These are phyloP conservation scores for Lingula anatina DNA, from an alignment of 2,888 invertebrate species.

Conservation along the genomic window DNA sequence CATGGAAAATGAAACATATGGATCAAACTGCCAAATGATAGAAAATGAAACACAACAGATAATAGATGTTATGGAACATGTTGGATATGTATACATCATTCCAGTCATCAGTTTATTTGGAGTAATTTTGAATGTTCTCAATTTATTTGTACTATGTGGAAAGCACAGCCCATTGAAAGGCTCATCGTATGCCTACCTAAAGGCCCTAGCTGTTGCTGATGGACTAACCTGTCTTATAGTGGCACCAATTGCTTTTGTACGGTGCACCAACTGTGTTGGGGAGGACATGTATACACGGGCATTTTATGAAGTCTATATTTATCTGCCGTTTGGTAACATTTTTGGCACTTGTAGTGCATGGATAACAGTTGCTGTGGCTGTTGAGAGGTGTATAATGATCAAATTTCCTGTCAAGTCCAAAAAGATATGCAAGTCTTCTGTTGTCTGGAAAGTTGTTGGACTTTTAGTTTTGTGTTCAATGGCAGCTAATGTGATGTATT, in stretches of 20 bases:
- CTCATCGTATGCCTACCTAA: neutral
- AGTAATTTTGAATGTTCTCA: neutral
- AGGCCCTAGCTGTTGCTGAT: neutral
- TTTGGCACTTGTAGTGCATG: neutral
- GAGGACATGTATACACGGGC: neutral
- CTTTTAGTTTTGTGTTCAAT: neutral
- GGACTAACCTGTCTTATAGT: neutral
- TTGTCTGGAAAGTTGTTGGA: neutral
- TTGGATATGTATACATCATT: neutral
- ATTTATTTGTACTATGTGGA: neutral
- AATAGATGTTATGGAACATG: too few relatives aligned
- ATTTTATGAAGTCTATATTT: neutral
- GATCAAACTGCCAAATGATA: too few relatives aligned
- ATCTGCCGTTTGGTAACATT: neutral
- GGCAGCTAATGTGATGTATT: neutral
- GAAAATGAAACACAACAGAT: too few relatives aligned
- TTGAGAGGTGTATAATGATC: neutral
- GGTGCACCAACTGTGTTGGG: neutral
- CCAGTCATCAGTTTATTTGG: neutral
- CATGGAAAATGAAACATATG: too few relatives aligned
- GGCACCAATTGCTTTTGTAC: neutral
- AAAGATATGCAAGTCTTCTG: neutral
- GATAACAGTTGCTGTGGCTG: neutral
- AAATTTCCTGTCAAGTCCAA: neutral
- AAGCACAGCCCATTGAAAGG: neutral